Evolutionary conservation across 2,113 vertebrate genomes (phyloP).

Genomic region (Penelope pileata): DNA sequence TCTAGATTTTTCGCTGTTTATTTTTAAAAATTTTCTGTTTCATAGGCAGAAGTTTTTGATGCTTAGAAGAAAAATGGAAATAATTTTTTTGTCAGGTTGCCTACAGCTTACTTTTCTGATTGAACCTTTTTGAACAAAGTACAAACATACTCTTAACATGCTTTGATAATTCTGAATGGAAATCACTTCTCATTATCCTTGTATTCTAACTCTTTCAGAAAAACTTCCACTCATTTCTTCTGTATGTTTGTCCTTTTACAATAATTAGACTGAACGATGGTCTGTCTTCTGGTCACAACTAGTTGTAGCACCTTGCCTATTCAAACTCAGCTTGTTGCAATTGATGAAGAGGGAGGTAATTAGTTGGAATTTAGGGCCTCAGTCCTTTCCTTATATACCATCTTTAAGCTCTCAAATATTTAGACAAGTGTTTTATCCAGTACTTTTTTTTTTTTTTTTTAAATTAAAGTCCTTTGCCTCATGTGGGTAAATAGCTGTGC

Average conservation of each 20-base stretch:
- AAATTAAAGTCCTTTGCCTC: conserved; percentile 21
- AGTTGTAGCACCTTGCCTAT: background rate
- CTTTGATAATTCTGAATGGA: conserved; percentile 63
- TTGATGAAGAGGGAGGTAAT: background rate
- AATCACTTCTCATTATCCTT: background rate
- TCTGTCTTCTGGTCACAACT: background rate
- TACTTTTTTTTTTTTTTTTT: background rate
- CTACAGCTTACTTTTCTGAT: conserved; percentile 68
- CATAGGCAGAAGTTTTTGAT: conserved; percentile 64
- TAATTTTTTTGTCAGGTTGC: conserved; percentile 65
- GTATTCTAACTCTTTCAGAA: background rate
- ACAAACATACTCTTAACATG: conserved; percentile 63
- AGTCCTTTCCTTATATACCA: background rate
- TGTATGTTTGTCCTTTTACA: background rate
- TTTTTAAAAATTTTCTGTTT: conserved; percentile 45
- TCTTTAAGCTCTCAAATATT: background rate
- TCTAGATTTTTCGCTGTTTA: conserved; percentile 35
- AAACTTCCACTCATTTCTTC: conserved; percentile 38
- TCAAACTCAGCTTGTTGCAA: background rate
- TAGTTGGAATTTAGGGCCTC: background rate
- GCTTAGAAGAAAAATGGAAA: conserved; percentile 51
- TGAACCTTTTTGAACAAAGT: conserved; percentile 65
- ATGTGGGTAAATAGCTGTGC: background rate
- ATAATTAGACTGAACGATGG: background rate
- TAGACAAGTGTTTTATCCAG: background rate